phyloP scores from a whole-genome alignment of 1,140 invertebrate species.

The Drosophila sproati region DNA sequence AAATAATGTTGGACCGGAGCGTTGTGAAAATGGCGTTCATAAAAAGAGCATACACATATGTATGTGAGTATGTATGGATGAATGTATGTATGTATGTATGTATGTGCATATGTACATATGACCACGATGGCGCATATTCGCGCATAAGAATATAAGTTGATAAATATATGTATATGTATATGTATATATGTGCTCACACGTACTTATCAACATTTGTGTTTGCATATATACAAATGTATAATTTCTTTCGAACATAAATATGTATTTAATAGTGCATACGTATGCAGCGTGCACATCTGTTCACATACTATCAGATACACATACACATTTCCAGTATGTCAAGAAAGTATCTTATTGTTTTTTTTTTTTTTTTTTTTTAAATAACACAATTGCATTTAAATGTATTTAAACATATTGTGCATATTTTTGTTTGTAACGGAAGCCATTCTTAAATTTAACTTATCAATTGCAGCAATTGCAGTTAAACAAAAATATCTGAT shows the following conservation, averaged over 20 bases:
- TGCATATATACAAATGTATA: conserved; percentile 14
- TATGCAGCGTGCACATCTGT: not conserved
- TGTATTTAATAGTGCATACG: conserved; percentile 12
- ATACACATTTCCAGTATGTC: not conserved
- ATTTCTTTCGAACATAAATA: conserved; percentile 20
- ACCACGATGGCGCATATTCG: conserved; percentile 38
- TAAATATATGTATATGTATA: not conserved
- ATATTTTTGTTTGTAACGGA: conserved; percentile 6
- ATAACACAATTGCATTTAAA: conserved; percentile 1
- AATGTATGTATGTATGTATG: conserved; percentile 25
- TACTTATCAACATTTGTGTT: conserved; percentile 1
- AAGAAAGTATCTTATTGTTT: not conserved
- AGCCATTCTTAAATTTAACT: conserved; percentile 1
- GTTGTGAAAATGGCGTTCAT: conserved; percentile 56
- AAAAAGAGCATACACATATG: conserved; percentile 40
- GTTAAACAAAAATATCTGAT: not conserved
- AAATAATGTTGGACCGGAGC: conserved; percentile 42
- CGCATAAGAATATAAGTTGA: conserved; percentile 25
- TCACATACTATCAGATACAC: not conserved
- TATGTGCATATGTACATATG: not conserved
- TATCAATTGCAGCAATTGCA: not conserved
- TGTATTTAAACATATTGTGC: not conserved
- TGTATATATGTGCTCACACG: not conserved
- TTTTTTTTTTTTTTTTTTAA: not conserved
- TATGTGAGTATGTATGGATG: not conserved